These are phyloP conservation scores for Apeira syringaria DNA, from an alignment of 2,888 invertebrate genomes.

Conservation along the genomic window DNA sequence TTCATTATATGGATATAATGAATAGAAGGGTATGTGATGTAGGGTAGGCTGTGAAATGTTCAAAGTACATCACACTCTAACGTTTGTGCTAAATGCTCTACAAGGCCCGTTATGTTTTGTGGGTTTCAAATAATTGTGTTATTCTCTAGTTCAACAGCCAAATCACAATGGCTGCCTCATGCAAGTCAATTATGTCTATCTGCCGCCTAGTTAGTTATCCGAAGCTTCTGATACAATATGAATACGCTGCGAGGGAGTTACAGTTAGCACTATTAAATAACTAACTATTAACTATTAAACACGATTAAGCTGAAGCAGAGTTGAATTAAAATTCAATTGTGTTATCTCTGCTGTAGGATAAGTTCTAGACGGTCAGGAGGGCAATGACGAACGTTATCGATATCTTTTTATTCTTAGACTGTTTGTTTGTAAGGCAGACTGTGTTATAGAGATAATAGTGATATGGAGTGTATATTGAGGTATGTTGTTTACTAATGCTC, in stretches of 20 bases:
- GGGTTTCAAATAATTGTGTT: slow-evolving; percentile 40
- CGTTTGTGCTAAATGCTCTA: neutral
- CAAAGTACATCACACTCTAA: neutral
- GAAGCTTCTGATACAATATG: slow-evolving; percentile 69
- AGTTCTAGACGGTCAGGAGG: slow-evolving; percentile 34
- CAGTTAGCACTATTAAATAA: slow-evolving; percentile 57
- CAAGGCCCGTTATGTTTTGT: slow-evolving; percentile 27
- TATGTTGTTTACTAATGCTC: too few relatives aligned
- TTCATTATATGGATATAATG: too few relatives aligned
- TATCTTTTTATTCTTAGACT: too few relatives aligned
- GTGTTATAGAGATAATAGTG: too few relatives aligned
- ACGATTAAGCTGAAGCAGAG: slow-evolving; percentile 58
- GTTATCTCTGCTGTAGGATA: slow-evolving; percentile 41
- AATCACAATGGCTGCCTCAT: slow-evolving; percentile 74
- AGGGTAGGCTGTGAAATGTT: too few relatives aligned
- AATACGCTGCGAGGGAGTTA: slow-evolving; percentile 62
- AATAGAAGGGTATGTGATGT: too few relatives aligned
- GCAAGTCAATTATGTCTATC: slow-evolving; percentile 80
- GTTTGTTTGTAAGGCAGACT: too few relatives aligned
- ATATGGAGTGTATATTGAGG: too few relatives aligned
- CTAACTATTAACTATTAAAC: slow-evolving; percentile 69
- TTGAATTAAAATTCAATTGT: slow-evolving; percentile 65
- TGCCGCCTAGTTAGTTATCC: slow-evolving; percentile 72
- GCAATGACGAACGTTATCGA: too few relatives aligned
- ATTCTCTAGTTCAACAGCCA: slow-evolving; percentile 45